Evolutionary conservation across 1,140 invertebrate genomes (phyloP).

Genomic region (Euschistus heros): DNA sequence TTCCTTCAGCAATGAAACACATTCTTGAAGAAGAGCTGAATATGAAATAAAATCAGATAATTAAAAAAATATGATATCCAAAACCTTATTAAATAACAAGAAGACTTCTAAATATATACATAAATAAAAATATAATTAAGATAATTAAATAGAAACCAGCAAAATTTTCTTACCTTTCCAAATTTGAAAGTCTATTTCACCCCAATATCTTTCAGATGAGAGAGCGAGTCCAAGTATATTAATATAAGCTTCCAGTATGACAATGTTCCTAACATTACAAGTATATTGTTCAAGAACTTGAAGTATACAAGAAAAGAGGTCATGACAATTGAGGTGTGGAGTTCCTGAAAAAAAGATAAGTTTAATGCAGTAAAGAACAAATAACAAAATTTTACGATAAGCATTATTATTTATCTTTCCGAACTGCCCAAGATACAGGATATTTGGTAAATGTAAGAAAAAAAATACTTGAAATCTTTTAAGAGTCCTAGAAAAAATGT

Average conservation of each 20-base stretch:
- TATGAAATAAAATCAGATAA: not conserved
- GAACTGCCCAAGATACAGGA: too few relatives aligned
- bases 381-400: too few relatives aligned
- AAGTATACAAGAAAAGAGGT: not conserved
- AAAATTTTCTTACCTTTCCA: not conserved
- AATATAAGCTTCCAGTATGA: not conserved
- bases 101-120: not conserved
- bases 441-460: too few relatives aligned
- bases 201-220: not conserved
- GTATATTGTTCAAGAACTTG: not conserved
- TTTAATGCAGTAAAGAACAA: too few relatives aligned
- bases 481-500: too few relatives aligned
- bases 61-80: not conserved
- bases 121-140: not conserved
- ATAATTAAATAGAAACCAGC: not conserved
- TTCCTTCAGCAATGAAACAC: not conserved
- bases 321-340: not conserved
- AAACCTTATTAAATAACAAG: not conserved
- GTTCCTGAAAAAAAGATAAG: not conserved
- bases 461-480: too few relatives aligned
- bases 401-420: too few relatives aligned
- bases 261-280: not conserved
- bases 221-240: not conserved
- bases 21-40: not conserved
- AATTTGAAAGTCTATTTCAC: not conserved